Evolutionary conservation across 2,113 vertebrate species (phyloP).

Genomic region (Rhodinocichla rosea): DNA sequence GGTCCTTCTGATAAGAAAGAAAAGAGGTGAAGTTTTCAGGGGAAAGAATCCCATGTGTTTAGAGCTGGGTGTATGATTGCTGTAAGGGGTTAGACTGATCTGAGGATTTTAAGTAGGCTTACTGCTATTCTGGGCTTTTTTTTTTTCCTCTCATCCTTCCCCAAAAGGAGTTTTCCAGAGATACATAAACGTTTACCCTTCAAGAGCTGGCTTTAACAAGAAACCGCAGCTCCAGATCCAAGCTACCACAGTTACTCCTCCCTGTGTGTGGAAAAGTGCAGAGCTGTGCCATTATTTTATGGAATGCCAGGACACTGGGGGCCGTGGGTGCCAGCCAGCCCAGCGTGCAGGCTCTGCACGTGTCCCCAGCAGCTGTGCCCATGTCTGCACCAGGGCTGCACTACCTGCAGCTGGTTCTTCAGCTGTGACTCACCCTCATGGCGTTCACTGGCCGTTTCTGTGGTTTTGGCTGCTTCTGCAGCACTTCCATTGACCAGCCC

Average conservation of each 20-base stretch:
- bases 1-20: background rate
- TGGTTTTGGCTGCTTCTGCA: slow-evolving; percentile 28
- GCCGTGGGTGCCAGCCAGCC: background rate
- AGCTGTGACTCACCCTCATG: background rate
- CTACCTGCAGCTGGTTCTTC: background rate
- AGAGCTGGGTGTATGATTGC: background rate
- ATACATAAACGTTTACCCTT: background rate
- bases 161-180: background rate
- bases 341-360: background rate
- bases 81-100: background rate
- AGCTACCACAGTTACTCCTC: slow-evolving; percentile 11
- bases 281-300: background rate
- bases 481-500: slow-evolving; percentile 27
- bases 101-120: background rate
- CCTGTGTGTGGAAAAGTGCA: accelerated
- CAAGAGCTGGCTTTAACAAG: background rate
- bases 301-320: background rate
- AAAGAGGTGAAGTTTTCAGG: background rate
- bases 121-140: background rate
- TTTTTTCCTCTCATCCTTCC: background rate
- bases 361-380: background rate
- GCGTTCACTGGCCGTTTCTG: background rate
- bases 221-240: background rate
- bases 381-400: background rate
- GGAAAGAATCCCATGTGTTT: background rate